Evolutionary conservation across 2,888 invertebrate genomes (phyloP), one percentile per base, ranked within the genome.

Genomic region (Cotesia congregata): DNA sequence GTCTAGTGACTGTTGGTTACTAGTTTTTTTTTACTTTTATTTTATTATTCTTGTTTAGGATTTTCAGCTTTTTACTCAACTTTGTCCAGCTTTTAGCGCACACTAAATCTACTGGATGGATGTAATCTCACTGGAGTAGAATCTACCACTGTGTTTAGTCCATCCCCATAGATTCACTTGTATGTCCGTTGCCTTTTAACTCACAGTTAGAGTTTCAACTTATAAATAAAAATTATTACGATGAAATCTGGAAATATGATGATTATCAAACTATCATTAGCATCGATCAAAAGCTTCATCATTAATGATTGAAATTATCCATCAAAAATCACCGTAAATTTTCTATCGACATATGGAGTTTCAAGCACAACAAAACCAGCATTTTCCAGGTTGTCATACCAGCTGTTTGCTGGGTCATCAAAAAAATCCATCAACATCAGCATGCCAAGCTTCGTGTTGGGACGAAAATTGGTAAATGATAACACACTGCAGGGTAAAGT

Each of bases 201-300:
- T 30, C 3, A 30, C 3, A 2, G 30, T 30, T 30, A 30, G 3
- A 30, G 30, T 30, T 30, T 3, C 30, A 30, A 30, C 3, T 30
- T 30, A 30, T 3, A 30, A 30, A 30, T 3, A 3, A 30, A 30
- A 30, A 30, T 3, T 30, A 30, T 30, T 3, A 30, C 30, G 30
- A 30, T 30, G 30, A 30, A 30, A 30, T 30, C 30, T 30, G 3
- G 30, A 30, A 30, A 0, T 30, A 30, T 30, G 30, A 30, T 30
- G 30, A 30, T 50, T 73, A 83, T 85, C 82, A 82, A 83, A 84
- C 78, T 81, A 73, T 84, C 84, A 80, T 85, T 85, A 85, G 83
- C 83, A 83, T 84, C 83, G 83, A 85, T 85, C 83, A 83, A 81
- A 74, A 77, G 71, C 70, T 75, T 71, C 64, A 72, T 77, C 75